Base-by-base conservation (phyloP, 2,797 vertebrate species). In the Pagetopsis macropterus region DNA sequence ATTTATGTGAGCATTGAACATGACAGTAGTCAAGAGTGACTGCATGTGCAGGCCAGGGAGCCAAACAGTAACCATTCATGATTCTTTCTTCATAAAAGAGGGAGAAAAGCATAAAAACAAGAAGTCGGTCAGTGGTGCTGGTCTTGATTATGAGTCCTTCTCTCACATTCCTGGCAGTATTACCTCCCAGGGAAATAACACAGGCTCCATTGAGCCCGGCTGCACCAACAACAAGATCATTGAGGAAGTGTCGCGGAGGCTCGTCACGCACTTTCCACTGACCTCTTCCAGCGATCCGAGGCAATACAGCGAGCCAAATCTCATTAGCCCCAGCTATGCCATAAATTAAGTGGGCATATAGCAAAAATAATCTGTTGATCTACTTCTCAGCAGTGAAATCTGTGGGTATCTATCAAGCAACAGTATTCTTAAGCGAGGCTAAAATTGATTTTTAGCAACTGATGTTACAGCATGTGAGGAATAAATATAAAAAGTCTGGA, bases 151-250 rank as follows among this genome's bases (percentile, higher is more conserved):
- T 81, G 84, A 69, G 43, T 74, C 70, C 54, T 81, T 71, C 75
- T 74, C 76, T 81, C 72, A 86, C 86, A 91, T 93, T 94, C 91
- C 88, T 89, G 14, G 62, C 82, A 88, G 85, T 72, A 91, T 92
- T 91, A 90, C 89, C 82, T 87, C 58, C 72, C 80, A 70, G 72
- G 84, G 83, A 81, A 88, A 83, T 81, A 91, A 91, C 90, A 93
- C 87, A 88, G 90, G 86, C 87, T 84, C 89, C 75, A 90, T 88
- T 88, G 83, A 94, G 89, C 70, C 70, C 17, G 65, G 40, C 43
- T 78, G 82, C 88, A 85, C 73, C 84, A 90, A 90, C 90, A 91
- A 89, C 85, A 88, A 78, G 83, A 90, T 91, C 88, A 92, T 91
- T 92, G 89, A 93, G 87, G 84, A 88, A 87, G 86, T 89, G 85